Percentiles rank a stretch among this genome's conserved stretches.
These are phyloP conservation scores for Zaprionus tsacasi DNA, from an alignment of 1,140 invertebrate species.

Conservation along the genomic window DNA sequence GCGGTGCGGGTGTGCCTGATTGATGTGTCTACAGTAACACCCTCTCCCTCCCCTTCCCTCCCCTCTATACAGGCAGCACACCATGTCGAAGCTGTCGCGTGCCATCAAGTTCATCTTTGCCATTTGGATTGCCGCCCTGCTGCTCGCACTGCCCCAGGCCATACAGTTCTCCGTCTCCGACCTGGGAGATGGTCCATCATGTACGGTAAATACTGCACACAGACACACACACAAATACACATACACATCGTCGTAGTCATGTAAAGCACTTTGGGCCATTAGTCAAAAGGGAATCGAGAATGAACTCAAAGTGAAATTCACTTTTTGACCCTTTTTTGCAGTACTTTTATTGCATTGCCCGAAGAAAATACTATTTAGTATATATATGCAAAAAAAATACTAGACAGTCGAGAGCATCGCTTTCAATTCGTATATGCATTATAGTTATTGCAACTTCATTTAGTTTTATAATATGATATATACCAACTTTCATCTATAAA, in stretches of 20 bases:
- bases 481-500: too few relatives aligned
- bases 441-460: too few relatives aligned
- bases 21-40: conserved; percentile 20
- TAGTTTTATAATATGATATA: too few relatives aligned
- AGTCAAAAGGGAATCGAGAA: background rate
- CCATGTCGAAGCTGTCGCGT: conserved; percentile 92
- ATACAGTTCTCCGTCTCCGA: conserved; percentile 88
- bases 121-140: conserved; percentile 89
- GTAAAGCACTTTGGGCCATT: conserved; percentile 1
- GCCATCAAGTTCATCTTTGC: conserved; percentile 90
- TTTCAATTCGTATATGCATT: too few relatives aligned
- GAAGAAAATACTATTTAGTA: background rate
- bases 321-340: conserved; percentile 1
- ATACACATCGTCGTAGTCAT: background rate
- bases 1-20: conserved; percentile 29
- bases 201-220: conserved; percentile 73
- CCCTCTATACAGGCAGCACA: conserved; percentile 86
- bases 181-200: conserved; percentile 84
- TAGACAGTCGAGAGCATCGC: background rate
- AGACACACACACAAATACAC: background rate
- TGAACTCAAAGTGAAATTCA: conserved; percentile 5
- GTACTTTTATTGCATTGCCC: background rate
- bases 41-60: background rate
- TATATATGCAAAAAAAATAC: background rate
- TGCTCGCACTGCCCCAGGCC: conserved; percentile 92